A percentile compares a stretch with the other conserved stretches of the same genome.
Conservation (phyloP, 2,113 vertebrate genomes). For the Anthoscopus minutus region DNA sequence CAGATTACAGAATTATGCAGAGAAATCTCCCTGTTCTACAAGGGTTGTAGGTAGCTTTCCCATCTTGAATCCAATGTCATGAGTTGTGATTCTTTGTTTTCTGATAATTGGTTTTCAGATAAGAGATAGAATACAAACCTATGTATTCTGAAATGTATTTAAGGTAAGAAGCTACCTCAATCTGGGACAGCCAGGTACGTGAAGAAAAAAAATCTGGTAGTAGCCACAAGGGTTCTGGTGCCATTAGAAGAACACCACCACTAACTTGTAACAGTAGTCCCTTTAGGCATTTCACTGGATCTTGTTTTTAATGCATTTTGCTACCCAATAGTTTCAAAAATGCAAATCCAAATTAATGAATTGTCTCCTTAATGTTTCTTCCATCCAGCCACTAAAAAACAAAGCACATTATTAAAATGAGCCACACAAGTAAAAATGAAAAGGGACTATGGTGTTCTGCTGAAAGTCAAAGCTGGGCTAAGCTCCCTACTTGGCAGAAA, state of each 20-base stretch:
- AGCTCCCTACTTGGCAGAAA: not conserved
- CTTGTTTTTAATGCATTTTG: not conserved
- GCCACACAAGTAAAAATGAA: not conserved
- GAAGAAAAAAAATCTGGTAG: not conserved
- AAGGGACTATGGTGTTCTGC: not conserved
- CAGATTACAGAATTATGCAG: not conserved
- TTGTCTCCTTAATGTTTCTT: not conserved
- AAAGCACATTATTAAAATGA: not conserved
- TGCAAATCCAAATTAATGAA: not conserved
- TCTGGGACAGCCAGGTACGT: not conserved
- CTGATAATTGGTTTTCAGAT: not conserved
- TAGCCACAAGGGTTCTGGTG: not conserved
- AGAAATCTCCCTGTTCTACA: not conserved
- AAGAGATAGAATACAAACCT: not conserved
- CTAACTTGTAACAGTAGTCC: not conserved
- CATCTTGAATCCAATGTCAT: not conserved
- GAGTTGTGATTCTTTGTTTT: not conserved
- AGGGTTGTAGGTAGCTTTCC: not conserved
- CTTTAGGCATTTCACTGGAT: not conserved
- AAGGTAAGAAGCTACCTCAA: not conserved
- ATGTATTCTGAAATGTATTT: not conserved
- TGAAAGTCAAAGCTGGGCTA: not conserved
- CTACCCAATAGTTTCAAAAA: not conserved
- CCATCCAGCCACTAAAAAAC: not conserved
- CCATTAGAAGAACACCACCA: not conserved